Evolutionary conservation across 2,113 vertebrate genomes (phyloP), one percentile per base, ranked within the genome.

Genomic region (Pavo muticus): DNA sequence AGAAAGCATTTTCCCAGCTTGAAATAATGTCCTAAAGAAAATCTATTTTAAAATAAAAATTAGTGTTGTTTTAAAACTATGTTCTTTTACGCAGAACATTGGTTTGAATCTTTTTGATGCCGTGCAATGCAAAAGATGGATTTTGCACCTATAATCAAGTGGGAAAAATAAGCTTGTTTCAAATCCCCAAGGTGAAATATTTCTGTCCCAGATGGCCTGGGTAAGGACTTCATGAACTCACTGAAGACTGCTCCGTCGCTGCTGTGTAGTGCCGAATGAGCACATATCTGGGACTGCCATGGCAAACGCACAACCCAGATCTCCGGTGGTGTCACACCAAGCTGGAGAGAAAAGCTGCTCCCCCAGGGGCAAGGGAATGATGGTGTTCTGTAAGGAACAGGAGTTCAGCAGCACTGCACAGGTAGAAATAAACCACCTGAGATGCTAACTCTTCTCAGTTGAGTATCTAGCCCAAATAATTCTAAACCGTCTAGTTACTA

Each of bases 161-260:
- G 20, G 23, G 32, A 91, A 45, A 67, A 44, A 27, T 10, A 25
- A 76, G 64, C 71, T 61, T 75, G 42, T 80, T 60, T 67, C 37
- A 88, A 50, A 17, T 30, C 64, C 37, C 39, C 29, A 18, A 81
- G 45, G 69, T 61, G 8, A 84, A 79, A 54, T 60, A 90, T 47
- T 85, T 79, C 68, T 71, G n/a, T 81, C 57, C 70, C 75, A 65
- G 64, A 32, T 10, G 30, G 70, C 24, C 20, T 25, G 54, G 81
- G 39, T 30, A 32, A 81, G 40, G 20, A 60, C 39, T 81, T n/a
- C 12, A 12, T 7, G 48, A 70, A 80, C 42, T 35, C 24, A 24
- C 8, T 0, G 2, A 35, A 45, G 74, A 81, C 25, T 71, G 42
- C 16, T 0, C 0, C 11, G 29, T 54, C 37, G 24, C 25, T 48